These are phyloP conservation scores for Rhodinocichla rosea DNA, from an alignment of 2,113 vertebrate species.

Conservation along the genomic window DNA sequence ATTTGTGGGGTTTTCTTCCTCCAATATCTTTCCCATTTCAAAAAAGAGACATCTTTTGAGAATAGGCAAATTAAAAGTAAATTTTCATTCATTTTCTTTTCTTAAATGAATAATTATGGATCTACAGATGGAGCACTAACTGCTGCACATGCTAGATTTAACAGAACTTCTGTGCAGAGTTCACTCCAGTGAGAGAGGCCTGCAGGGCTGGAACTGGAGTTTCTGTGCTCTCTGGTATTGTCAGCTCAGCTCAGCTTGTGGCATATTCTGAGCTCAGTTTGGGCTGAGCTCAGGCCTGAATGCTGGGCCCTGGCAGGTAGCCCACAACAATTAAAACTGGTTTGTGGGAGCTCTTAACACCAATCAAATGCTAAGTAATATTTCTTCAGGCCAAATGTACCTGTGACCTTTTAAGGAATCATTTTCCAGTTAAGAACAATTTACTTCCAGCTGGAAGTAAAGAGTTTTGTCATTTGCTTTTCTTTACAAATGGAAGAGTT, in stretches of 20 bases:
- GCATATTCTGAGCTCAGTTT: neutral
- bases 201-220: neutral
- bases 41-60: neutral
- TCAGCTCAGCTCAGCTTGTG: neutral
- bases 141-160: neutral
- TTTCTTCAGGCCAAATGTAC: neutral
- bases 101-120: neutral
- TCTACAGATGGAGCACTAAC: neutral
- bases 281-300: neutral
- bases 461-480: neutral
- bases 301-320: neutral
- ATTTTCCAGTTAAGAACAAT: neutral
- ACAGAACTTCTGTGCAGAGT: neutral
- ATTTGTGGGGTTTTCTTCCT: fast-evolving
- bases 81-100: neutral
- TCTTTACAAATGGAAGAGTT: neutral
- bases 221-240: neutral
- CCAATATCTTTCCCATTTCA: neutral
- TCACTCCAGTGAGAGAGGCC: neutral
- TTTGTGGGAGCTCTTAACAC: neutral
- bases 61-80: neutral
- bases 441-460: neutral
- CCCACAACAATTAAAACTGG: neutral
- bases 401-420: neutral
- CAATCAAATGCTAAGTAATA: neutral